Evolutionary conservation across 2,113 vertebrate genomes (phyloP).

Genomic region (Nothoprocta perdicaria): DNA sequence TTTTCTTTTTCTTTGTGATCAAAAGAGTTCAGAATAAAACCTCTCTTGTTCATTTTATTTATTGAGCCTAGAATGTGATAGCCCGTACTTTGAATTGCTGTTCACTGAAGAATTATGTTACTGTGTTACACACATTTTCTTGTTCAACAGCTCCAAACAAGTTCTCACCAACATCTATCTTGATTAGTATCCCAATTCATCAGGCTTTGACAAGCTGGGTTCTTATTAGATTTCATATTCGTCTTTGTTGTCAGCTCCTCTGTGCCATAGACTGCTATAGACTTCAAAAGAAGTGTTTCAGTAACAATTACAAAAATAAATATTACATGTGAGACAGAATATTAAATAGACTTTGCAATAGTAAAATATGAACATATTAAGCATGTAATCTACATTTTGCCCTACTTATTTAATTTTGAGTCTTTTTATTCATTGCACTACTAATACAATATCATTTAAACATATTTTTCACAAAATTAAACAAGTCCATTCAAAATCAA

Average conservation of each 20-base stretch:
- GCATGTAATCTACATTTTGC: background rate
- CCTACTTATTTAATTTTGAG: background rate
- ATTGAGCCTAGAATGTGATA: background rate
- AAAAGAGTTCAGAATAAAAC: background rate
- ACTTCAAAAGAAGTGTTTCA: background rate
- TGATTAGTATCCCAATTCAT: background rate
- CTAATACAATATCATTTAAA: background rate
- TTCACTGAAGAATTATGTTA: background rate
- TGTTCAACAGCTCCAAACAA: background rate
- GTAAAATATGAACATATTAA: background rate
- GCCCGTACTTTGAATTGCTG: background rate
- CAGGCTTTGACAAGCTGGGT: background rate
- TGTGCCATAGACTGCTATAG: background rate
- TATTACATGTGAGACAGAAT: background rate
- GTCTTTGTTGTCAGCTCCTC: background rate
- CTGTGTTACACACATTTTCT: background rate
- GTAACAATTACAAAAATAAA: background rate
- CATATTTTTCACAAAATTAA: background rate
- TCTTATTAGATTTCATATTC: background rate
- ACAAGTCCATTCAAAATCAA: background rate
- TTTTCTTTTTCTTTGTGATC: background rate
- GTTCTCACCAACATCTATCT: background rate
- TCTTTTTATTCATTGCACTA: background rate
- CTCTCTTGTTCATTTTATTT: background rate
- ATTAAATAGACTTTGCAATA: background rate